A percentile compares a stretch with the other conserved stretches of the same genome.
Conservation (phyloP, 2,113 vertebrate genomes). For the Sebastes schlegelii region DNA sequence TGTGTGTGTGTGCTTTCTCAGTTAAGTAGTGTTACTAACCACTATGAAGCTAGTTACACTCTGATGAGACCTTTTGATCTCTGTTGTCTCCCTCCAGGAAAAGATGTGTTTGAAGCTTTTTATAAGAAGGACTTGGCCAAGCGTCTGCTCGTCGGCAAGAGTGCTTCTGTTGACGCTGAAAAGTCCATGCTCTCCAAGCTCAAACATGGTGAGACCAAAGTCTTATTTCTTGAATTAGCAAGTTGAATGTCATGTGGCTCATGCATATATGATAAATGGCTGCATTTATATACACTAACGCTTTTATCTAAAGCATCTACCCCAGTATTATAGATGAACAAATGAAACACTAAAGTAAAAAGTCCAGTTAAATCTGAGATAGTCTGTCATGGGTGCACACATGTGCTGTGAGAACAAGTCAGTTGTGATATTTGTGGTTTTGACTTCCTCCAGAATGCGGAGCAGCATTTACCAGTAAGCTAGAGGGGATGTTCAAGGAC, state of each 20-base stretch:
- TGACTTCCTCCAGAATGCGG: slow-evolving; percentile 91
- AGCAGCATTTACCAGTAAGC: slow-evolving; percentile 98
- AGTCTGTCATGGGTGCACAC: not conserved
- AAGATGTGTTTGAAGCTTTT: slow-evolving; percentile 99
- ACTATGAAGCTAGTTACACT: not conserved
- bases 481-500: slow-evolving; percentile 99
- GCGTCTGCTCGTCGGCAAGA: slow-evolving; percentile 96
- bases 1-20: not conserved
- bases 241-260: not conserved
- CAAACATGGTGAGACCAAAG: slow-evolving; percentile 89
- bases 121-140: slow-evolving; percentile 99
- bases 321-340: not conserved
- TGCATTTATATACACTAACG: not conserved
- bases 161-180: slow-evolving; percentile 98
- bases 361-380: not conserved
- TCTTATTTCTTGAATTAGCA: not conserved
- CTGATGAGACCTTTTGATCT: not conserved
- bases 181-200: slow-evolving; percentile 99
- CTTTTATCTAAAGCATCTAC: not conserved
- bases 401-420: slow-evolving; percentile 13
- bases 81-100: slow-evolving; percentile 82
- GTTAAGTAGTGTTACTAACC: slow-evolving; percentile 53
- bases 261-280: not conserved
- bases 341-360: not conserved
- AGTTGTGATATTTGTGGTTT: slow-evolving; percentile 27